Percentiles rank a stretch among this genome's conserved stretches.
Conservation (phyloP, 2,797 vertebrate genomes). For the Siniperca obscura region DNA sequence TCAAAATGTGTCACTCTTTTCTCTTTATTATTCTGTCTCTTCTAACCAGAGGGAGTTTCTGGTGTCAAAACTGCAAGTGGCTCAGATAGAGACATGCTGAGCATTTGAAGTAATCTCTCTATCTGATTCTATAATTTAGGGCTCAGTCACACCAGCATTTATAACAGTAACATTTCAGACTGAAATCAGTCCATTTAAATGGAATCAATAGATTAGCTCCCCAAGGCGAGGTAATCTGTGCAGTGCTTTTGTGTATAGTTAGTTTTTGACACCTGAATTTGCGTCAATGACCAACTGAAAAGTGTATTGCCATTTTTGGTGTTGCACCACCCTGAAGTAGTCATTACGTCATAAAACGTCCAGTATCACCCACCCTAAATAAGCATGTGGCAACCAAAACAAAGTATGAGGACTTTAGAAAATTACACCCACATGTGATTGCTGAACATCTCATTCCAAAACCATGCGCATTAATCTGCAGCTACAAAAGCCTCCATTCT, state of each 20-base stretch:
- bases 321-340: background rate
- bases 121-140: background rate
- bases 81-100: background rate
- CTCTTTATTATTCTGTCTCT: conserved; percentile 12
- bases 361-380: background rate
- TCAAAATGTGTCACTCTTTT: background rate
- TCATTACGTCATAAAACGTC: too few relatives aligned
- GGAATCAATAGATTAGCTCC: background rate
- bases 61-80: background rate
- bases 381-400: background rate
- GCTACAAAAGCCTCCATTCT: background rate
- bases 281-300: too few relatives aligned
- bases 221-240: background rate
- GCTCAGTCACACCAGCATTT: background rate
- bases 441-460: background rate
- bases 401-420: background rate
- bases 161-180: background rate
- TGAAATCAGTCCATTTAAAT: background rate
- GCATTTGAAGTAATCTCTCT: background rate
- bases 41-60: conserved; percentile 6
- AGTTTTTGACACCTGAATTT: background rate
- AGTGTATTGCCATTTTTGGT: background rate
- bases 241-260: background rate
- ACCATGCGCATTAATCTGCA: conserved; percentile 5
- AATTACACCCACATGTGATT: background rate